Conservation (phyloP, 92 coral and sea anemone genomes). For the Palythoa grandis region DNA sequence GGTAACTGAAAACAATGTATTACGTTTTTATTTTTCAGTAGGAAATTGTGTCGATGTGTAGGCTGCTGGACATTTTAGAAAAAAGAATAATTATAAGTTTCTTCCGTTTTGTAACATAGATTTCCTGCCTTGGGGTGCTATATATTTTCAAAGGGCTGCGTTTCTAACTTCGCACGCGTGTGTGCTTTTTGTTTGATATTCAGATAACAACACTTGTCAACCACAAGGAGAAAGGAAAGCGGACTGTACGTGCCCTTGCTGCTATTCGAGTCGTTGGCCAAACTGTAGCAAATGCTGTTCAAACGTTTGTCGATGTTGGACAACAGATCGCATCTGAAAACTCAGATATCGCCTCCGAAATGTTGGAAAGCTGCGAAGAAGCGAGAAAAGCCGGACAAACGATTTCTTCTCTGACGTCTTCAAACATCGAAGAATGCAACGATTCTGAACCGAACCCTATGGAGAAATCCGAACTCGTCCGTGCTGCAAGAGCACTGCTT, state of each 20-base stretch:
- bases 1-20: slow-evolving; percentile 45
- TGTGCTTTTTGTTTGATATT: slow-evolving; percentile 26
- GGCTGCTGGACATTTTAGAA: slow-evolving; percentile 5
- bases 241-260: slow-evolving; percentile 74
- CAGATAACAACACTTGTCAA: slow-evolving; percentile 96
- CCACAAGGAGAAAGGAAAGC: slow-evolving; percentile 85
- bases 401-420: slow-evolving; percentile 82
- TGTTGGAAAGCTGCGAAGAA: slow-evolving; percentile 94
- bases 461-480: slow-evolving; percentile 84
- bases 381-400: slow-evolving; percentile 91
- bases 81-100: slow-evolving; percentile 21
- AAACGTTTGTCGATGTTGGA: slow-evolving; percentile 91
- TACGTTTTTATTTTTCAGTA: too few species aligned
- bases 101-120: slow-evolving; percentile 34
- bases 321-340: slow-evolving; percentile 94
- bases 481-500: slow-evolving; percentile 87
- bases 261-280: slow-evolving; percentile 87
- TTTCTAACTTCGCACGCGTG: slow-evolving; percentile 2
- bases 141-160: slow-evolving; percentile 12
- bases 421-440: slow-evolving; percentile 43
- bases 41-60: background rate
- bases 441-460: slow-evolving; percentile 59
- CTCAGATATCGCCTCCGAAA: slow-evolving; percentile 90
- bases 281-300: slow-evolving; percentile 80
- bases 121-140: slow-evolving; percentile 3